Conservation (phyloP, 2,888 invertebrate species). For the Arctia plantaginis region DNA sequence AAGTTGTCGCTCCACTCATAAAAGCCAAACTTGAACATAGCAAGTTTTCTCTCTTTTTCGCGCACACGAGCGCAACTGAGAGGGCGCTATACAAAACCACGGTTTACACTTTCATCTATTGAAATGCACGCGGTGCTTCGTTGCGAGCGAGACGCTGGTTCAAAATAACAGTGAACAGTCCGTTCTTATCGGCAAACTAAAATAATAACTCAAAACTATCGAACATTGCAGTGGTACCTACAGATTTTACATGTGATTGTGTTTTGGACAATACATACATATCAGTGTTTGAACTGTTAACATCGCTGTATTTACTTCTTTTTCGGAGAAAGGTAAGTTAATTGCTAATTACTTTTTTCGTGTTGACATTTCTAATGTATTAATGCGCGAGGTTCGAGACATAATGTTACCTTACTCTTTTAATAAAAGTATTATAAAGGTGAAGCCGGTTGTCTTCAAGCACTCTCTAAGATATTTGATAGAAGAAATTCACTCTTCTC, state of each 20-base stretch:
- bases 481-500: neutral
- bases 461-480: neutral
- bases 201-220: slow-evolving; percentile 68
- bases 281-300: slow-evolving; percentile 42
- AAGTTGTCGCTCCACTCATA: slow-evolving; percentile 73
- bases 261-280: slow-evolving; percentile 39
- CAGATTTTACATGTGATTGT: slow-evolving; percentile 64
- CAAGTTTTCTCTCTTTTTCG: slow-evolving; percentile 69
- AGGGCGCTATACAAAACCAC: slow-evolving; percentile 84
- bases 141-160: slow-evolving; percentile 78
- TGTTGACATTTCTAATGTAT: neutral
- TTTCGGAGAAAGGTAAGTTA: slow-evolving; percentile 47
- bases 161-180: slow-evolving; percentile 73
- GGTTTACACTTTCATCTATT: slow-evolving; percentile 85
- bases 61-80: slow-evolving; percentile 67
- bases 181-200: slow-evolving; percentile 71
- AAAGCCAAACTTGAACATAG: slow-evolving; percentile 70
- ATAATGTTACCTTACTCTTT: neutral
- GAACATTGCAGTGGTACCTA: slow-evolving; percentile 64
- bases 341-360: neutral
- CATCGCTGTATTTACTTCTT: slow-evolving; percentile 18
- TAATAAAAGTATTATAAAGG: neutral
- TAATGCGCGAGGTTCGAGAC: neutral
- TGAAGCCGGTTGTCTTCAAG: neutral
- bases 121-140: slow-evolving; percentile 84